phyloP scores from a whole-genome alignment of 2,113 vertebrate species.

The Sylvilagus bachmani region DNA sequence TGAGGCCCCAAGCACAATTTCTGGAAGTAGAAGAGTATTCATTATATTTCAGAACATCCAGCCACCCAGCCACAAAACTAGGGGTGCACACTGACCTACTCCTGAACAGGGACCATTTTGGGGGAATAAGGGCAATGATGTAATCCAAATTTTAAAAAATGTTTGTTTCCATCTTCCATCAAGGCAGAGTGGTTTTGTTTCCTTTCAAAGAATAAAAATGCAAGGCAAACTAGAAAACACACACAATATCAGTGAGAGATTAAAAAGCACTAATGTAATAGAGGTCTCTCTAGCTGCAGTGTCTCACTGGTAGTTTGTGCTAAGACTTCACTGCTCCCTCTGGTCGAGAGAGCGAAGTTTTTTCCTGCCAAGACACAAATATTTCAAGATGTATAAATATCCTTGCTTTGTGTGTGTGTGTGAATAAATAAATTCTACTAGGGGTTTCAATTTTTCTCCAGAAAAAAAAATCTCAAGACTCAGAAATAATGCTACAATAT shows the following conservation, averaged over 20 bases:
- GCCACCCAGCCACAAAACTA: background rate
- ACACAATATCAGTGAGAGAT: background rate
- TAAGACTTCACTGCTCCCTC: background rate
- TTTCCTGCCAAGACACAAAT: conserved; percentile 41
- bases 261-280: background rate
- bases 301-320: background rate
- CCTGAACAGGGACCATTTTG: background rate
- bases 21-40: background rate
- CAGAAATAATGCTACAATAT: background rate
- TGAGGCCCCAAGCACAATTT: background rate
- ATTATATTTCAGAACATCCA: background rate
- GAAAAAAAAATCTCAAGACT: conserved; percentile 58
- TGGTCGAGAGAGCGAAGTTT: background rate
- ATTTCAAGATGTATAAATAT: conserved; percentile 35
- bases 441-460: conserved; percentile 25
- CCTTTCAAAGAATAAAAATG: conserved; percentile 43
- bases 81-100: background rate
- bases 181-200: background rate
- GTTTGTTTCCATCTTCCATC: too few species aligned
- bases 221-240: conserved; percentile 33
- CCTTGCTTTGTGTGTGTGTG: background rate
- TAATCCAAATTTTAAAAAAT: background rate
- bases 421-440: background rate
- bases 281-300: background rate
- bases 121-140: background rate